Evolutionary conservation across 2,797 vertebrate species (phyloP).

Genomic region (Pagetopsis macropterus): DNA sequence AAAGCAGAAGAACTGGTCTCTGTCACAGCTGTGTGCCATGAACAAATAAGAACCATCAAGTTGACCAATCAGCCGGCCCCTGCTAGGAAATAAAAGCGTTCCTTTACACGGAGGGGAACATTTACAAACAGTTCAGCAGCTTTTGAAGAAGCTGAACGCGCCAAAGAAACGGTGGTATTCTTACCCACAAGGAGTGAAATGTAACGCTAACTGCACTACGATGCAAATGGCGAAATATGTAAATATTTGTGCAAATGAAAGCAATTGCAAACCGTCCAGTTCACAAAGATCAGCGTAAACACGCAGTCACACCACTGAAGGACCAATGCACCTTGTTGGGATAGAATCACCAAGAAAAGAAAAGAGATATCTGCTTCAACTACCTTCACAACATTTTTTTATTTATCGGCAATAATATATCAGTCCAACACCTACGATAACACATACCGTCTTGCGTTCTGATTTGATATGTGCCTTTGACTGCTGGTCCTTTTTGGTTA

Average conservation of each 20-base stretch:
- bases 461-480: background rate
- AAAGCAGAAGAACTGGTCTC: background rate
- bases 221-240: too few species aligned
- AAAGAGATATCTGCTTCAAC: background rate
- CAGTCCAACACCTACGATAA: background rate
- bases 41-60: background rate
- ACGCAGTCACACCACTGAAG: background rate
- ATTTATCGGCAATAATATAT: background rate
- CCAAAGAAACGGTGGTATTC: too few species aligned
- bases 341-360: slow-evolving; percentile 1
- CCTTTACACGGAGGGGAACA: background rate
- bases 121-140: too few species aligned
- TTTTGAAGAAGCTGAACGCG: too few species aligned
- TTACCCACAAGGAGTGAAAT: too few species aligned
- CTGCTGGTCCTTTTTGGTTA: background rate
- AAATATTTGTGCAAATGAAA: too few species aligned
- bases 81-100: background rate
- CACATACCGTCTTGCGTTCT: too few species aligned
- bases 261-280: too few species aligned
- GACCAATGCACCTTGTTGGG: background rate
- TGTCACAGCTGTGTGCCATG: slow-evolving; percentile 2
- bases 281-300: too few species aligned
- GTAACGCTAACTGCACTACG: too few species aligned
- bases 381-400: background rate
- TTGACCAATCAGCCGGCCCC: background rate